A percentile compares a stretch with the other conserved stretches of the same genome.
Conservation (phyloP, 2,113 vertebrate species). For the Paralichthys olivaceus region DNA sequence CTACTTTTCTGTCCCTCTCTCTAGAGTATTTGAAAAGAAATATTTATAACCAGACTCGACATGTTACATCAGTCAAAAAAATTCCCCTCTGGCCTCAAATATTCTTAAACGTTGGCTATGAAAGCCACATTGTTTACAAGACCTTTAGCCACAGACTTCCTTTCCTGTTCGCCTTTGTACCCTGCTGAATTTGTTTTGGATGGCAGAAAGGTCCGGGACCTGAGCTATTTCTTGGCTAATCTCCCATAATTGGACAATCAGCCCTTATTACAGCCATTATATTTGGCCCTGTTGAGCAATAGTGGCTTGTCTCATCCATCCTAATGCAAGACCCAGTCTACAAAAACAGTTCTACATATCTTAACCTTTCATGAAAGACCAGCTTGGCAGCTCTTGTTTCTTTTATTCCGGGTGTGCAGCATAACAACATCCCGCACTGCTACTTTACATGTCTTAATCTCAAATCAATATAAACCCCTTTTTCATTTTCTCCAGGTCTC, state of each 20-base stretch:
- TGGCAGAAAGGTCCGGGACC: constrained; percentile 64
- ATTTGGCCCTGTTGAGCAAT: constrained; percentile 59
- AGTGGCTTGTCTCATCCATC: constrained; percentile 31
- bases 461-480: constrained; percentile 20
- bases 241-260: constrained; percentile 74
- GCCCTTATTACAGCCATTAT: constrained; percentile 68
- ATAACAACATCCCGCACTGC: background rate
- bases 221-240: constrained; percentile 72
- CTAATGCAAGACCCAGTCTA: background rate
- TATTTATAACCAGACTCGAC: constrained; percentile 11
- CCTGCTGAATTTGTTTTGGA: constrained; percentile 76
- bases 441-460: background rate
- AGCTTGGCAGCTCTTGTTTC: background rate
- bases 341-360: background rate
- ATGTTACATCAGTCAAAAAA: constrained; percentile 11
- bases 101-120: constrained; percentile 28
- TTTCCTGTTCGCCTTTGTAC: constrained; percentile 61
- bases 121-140: constrained; percentile 63
- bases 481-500: constrained; percentile 57
- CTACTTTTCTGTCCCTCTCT: background rate
- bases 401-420: background rate
- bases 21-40: background rate
- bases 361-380: background rate
- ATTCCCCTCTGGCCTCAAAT: background rate
- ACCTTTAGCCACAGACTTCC: constrained; percentile 41